Evolutionary conservation across 1,140 invertebrate species (phyloP).

Genomic region (Gonioctena quinquepunctata): DNA sequence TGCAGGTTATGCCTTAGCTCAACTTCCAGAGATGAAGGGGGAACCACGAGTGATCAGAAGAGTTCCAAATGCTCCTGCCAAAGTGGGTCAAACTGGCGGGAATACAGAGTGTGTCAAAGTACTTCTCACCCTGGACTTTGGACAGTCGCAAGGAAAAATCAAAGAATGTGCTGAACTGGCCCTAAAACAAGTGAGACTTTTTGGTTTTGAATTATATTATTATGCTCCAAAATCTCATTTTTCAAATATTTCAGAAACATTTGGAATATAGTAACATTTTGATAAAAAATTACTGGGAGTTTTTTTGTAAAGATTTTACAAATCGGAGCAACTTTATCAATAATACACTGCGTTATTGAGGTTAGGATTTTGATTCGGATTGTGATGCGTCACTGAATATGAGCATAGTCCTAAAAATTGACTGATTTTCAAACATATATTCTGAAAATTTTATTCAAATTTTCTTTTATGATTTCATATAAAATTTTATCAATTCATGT

Average conservation of each 20-base stretch:
- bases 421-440: no score
- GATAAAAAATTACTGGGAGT: background rate
- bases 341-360: no score
- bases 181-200: conserved; percentile 44
- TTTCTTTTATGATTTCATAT: no score
- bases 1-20: conserved; percentile 50
- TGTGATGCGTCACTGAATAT: no score
- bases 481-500: no score
- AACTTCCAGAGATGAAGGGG: conserved; percentile 52
- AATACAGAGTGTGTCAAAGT: conserved; percentile 51
- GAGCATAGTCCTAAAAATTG: no score
- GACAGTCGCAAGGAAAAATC: conserved; percentile 51
- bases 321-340: no score
- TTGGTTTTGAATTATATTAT: background rate
- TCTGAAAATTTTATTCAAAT: no score
- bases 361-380: no score
- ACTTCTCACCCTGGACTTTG: conserved; percentile 48
- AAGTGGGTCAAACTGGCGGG: conserved; percentile 50
- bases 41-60: conserved; percentile 42
- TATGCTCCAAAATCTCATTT: background rate
- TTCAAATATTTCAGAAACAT: background rate
- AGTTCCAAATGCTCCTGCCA: conserved; percentile 34
- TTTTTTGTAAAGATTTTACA: no score
- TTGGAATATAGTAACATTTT: background rate
- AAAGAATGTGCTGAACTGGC: conserved; percentile 50